Conservation (phyloP, 1,140 invertebrate genomes). For the Drosophila punjabiensis region DNA sequence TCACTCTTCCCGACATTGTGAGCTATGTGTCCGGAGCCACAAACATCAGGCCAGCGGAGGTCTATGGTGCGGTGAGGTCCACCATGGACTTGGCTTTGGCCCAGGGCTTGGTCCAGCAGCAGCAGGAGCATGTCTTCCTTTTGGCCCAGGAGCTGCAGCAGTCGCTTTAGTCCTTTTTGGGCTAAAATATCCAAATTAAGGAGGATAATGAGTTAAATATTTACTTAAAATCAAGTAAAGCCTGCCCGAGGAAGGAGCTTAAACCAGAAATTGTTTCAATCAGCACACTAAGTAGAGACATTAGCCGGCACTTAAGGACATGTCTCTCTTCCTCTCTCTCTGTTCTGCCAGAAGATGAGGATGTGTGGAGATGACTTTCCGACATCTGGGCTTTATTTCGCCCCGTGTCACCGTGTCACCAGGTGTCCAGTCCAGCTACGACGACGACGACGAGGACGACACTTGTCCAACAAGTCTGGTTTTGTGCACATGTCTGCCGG, state of each 20-base stretch:
- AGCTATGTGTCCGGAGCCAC: neutral
- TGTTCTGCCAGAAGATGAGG: neutral
- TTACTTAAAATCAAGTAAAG: neutral
- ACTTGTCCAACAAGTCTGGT: conserved; percentile 22
- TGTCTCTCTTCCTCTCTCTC: neutral
- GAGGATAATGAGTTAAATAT: neutral
- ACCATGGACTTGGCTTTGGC: neutral
- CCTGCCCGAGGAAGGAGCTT: neutral
- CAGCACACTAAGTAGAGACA: conserved; percentile 4
- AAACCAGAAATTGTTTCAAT: conserved; percentile 2
- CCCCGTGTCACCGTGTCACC: conserved; percentile 15
- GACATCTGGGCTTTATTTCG: conserved; percentile 14
- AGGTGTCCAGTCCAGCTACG: conserved; percentile 4
- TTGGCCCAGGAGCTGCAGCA: neutral
- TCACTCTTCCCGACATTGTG: conserved; percentile 5
- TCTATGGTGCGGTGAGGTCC: neutral
- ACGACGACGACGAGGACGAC: conserved; percentile 1
- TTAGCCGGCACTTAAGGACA: conserved; percentile 10
- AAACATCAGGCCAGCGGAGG: neutral
- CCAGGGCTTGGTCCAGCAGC: neutral
- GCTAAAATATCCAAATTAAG: neutral
- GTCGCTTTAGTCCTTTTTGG: too few species aligned
- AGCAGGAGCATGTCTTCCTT: neutral
- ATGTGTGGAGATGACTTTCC: neutral
- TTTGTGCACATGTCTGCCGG: conserved; percentile 21